Evolutionary conservation across 1,140 invertebrate species (phyloP).

Genomic region (Camponotus floridanus): DNA sequence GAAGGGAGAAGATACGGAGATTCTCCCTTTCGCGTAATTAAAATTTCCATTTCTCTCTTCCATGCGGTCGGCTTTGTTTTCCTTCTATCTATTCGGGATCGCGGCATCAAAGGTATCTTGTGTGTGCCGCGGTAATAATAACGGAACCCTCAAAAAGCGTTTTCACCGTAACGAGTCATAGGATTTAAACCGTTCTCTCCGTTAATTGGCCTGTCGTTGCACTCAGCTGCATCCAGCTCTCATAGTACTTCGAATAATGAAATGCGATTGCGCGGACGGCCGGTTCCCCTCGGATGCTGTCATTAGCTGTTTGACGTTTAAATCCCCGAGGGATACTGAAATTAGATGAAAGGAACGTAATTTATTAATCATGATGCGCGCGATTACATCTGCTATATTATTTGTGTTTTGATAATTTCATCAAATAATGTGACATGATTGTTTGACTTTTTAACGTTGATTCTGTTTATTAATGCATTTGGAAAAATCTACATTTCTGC

Average conservation of each 20-base stretch:
- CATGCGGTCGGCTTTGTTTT: conserved; percentile 47
- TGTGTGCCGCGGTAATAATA: conserved; percentile 53
- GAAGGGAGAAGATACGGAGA: conserved; percentile 18
- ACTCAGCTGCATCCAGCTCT: conserved; percentile 11
- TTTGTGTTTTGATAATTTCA: conserved; percentile 1
- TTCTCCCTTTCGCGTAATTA: conserved; percentile 59
- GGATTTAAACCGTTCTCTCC: conserved; percentile 67
- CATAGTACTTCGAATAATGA: conserved; percentile 54
- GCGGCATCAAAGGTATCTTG: conserved; percentile 63
- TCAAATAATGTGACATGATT: not conserved
- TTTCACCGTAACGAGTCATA: conserved; percentile 50
- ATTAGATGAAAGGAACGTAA: conserved; percentile 44
- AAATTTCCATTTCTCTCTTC: conserved; percentile 65
- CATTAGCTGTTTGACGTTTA: conserved; percentile 54
- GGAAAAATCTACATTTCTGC: not conserved
- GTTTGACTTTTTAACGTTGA: not conserved
- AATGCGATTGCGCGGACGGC: conserved; percentile 27
- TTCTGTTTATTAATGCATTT: not conserved
- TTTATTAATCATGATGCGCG: conserved; percentile 36
- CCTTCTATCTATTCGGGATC: conserved; percentile 59
- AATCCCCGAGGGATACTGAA: conserved; percentile 40
- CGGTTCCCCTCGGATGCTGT: conserved; percentile 6
- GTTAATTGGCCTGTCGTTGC: conserved; percentile 64
- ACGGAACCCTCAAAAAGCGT: conserved; percentile 67
- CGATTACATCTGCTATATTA: not conserved